A percentile compares a stretch with the other conserved stretches of the same genome.
phyloP scores from a whole-genome alignment of 2,888 invertebrate genomes.

The Zelleria hepariella region DNA sequence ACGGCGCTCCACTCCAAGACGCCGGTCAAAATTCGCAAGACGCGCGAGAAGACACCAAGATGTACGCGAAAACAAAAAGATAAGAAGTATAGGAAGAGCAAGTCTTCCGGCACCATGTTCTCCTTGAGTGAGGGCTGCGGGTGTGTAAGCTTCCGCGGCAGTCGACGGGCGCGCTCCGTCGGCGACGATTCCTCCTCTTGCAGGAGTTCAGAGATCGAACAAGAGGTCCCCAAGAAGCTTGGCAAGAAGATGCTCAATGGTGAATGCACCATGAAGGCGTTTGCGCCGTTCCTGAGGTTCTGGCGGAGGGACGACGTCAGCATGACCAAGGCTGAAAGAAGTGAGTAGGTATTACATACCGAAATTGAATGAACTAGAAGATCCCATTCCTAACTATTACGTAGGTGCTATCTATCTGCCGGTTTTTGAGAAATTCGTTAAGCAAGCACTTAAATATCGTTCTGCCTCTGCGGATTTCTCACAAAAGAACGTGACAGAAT shows the following conservation, averaged over 20 bases:
- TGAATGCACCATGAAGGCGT: constrained; percentile 64
- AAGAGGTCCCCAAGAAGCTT: constrained; percentile 55
- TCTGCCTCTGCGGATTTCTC: background rate
- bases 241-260: constrained; percentile 48
- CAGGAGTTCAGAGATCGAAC: constrained; percentile 64
- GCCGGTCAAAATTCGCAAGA: constrained; percentile 51
- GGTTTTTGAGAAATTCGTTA: no score
- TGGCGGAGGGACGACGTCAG: constrained; percentile 80
- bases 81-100: constrained; percentile 45
- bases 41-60: constrained; percentile 51
- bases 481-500: background rate
- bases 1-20: constrained; percentile 9
- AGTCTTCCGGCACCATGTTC: constrained; percentile 53
- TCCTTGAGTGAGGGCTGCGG: constrained; percentile 64
- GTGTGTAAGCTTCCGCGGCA: constrained; percentile 57
- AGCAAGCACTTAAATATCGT: no score
- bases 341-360: no score
- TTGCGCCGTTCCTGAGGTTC: constrained; percentile 76
- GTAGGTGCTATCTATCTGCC: no score
- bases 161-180: constrained; percentile 47
- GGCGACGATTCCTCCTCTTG: constrained; percentile 64
- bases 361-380: no score
- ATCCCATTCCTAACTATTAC: no score
- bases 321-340: constrained; percentile 84
- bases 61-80: constrained; percentile 52